Conservation (phyloP, 53 echinoderm and acorn worm genomes). For the Crossaster papposus region DNA sequence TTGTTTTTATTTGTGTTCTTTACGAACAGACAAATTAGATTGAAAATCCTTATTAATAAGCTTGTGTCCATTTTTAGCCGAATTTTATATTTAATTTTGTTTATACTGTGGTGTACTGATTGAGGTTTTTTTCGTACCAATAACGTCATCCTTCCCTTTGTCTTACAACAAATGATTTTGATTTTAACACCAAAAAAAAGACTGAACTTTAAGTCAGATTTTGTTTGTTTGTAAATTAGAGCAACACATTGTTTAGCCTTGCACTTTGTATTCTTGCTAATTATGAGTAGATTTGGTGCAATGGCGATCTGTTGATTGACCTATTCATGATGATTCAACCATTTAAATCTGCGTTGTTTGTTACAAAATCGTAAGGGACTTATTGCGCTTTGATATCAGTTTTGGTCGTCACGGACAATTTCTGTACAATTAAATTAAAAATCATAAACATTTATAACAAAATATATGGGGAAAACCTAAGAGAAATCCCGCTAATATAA, state of each 20-base stretch:
- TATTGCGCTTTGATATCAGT: neutral
- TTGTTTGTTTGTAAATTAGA: neutral
- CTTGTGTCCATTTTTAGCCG: neutral
- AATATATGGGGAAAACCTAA: neutral
- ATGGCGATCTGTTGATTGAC: neutral
- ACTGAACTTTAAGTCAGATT: neutral
- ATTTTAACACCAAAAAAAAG: neutral
- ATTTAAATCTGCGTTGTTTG: neutral
- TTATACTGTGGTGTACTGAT: neutral
- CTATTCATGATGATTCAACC: neutral
- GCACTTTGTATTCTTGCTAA: neutral
- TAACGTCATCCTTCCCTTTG: slow-evolving; percentile 14
- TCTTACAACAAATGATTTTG: neutral
- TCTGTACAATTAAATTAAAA: neutral
- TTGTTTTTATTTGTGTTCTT: neutral
- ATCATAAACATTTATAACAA: neutral
- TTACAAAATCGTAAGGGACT: neutral
- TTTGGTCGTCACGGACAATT: neutral
- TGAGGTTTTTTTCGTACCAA: neutral
- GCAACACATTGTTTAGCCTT: neutral
- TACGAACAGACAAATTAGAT: neutral
- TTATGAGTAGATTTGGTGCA: neutral
- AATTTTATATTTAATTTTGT: neutral
- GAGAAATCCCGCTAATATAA: neutral
- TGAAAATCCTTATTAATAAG: neutral